These are phyloP conservation scores for Oryzaephilus surinamensis DNA, from an alignment of 1,140 invertebrate species.

Conservation along the genomic window DNA sequence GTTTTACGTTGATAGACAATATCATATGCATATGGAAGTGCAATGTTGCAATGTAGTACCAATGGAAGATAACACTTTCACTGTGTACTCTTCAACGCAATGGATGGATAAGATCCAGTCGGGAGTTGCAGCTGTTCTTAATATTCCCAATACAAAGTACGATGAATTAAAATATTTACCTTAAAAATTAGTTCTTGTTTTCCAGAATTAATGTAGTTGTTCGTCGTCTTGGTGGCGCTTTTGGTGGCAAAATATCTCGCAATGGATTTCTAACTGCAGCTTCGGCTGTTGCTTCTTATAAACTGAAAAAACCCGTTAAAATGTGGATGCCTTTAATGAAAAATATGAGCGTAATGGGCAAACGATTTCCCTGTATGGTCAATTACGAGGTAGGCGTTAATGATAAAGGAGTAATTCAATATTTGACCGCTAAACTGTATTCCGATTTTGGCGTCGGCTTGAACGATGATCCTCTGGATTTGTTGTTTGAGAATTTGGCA, in stretches of 20 bases:
- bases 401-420: constrained; percentile 54
- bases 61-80: constrained; percentile 49
- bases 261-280: constrained; percentile 38
- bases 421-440: constrained; percentile 49
- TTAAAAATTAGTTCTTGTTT: too few relatives aligned
- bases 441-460: constrained; percentile 47
- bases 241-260: constrained; percentile 51
- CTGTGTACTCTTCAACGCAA: constrained; percentile 52
- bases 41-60: constrained; percentile 51
- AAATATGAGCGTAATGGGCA: constrained; percentile 52
- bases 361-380: constrained; percentile 39
- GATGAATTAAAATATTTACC: too few relatives aligned
- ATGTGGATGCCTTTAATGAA: constrained; percentile 49
- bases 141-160: constrained; percentile 41
- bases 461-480: constrained; percentile 18
- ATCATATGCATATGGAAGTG: constrained; percentile 52
- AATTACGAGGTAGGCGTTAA: constrained; percentile 61
- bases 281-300: constrained; percentile 45
- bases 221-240: constrained; percentile 57
- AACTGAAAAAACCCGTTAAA: constrained; percentile 45
- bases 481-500: constrained; percentile 31
- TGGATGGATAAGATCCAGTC: constrained; percentile 53
- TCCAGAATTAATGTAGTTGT: constrained; percentile 47
- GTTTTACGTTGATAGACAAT: constrained; percentile 42
- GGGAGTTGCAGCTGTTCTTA: constrained; percentile 47